phyloP scores from a whole-genome alignment of 2,113 vertebrate species.

The Anguilla japonica region DNA sequence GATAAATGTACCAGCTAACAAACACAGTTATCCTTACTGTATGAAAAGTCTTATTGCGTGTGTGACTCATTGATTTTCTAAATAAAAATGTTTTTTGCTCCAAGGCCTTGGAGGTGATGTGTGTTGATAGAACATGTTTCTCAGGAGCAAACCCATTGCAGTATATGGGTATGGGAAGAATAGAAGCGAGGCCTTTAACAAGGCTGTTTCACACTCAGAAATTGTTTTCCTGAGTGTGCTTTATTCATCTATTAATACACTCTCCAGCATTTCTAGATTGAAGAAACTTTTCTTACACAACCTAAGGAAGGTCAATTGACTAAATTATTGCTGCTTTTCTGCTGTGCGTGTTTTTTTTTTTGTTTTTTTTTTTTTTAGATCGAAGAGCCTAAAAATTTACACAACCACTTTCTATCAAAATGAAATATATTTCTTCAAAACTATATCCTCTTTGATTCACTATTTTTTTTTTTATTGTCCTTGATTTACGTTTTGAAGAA shows the following conservation, averaged over 20 bases:
- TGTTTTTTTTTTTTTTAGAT: too few species aligned
- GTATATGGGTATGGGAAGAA: neutral
- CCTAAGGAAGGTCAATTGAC: too few species aligned
- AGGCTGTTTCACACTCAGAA: neutral
- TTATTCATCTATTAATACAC: too few species aligned
- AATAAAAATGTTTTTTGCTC: too few species aligned
- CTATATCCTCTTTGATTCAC: neutral
- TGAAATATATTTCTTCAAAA: neutral
- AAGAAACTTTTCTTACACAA: too few species aligned
- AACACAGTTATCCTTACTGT: conserved; percentile 28
- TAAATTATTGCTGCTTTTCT: too few species aligned
- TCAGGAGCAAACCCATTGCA: neutral
- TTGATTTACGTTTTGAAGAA: neutral
- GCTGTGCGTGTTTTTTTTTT: too few species aligned
- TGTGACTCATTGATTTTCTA: neutral
- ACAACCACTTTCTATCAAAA: neutral
- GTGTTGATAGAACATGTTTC: too few species aligned
- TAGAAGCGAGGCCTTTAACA: too few species aligned
- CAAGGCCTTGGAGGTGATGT: neutral
- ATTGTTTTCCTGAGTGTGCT: neutral
- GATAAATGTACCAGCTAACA: conserved; percentile 58
- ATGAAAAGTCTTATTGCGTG: neutral
- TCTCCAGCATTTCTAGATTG: too few species aligned
- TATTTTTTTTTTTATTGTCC: neutral
- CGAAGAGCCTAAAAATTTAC: neutral